These are phyloP conservation scores for Chloroceryle aenea DNA, from an alignment of 2,113 vertebrate species.

Conservation along the genomic window DNA sequence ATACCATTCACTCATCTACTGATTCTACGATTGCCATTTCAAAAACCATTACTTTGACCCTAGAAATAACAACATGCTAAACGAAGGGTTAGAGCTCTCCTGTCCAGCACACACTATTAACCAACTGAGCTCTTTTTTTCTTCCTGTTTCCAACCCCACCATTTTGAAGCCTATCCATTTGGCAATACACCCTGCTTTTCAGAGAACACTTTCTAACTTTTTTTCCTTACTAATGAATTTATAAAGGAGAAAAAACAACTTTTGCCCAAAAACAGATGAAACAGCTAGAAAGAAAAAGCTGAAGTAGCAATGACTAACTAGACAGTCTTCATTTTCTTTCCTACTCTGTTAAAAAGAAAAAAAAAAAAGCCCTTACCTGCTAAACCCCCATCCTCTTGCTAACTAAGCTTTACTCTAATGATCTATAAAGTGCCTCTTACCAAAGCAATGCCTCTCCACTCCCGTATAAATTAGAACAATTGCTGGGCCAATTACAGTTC, in stretches of 20 bases:
- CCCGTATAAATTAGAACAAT: neutral
- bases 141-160: neutral
- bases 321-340: neutral
- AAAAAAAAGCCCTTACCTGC: neutral
- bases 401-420: accelerated
- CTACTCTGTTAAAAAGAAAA: neutral
- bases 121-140: neutral
- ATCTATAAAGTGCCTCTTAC: accelerated
- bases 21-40: neutral
- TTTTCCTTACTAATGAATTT: neutral
- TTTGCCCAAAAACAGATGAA: neutral
- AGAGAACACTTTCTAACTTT: neutral
- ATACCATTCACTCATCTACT: neutral
- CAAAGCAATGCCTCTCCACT: neutral
- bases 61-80: neutral
- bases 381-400: neutral
- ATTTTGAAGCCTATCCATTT: neutral
- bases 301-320: neutral
- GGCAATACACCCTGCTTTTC: accelerated
- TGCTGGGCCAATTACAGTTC: neutral
- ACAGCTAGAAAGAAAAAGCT: neutral
- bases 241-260: neutral
- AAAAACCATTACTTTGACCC: neutral
- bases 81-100: neutral
- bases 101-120: neutral